Evolutionary conservation across 2,113 vertebrate species (phyloP).

Genomic region (Poicephalus meyeri): DNA sequence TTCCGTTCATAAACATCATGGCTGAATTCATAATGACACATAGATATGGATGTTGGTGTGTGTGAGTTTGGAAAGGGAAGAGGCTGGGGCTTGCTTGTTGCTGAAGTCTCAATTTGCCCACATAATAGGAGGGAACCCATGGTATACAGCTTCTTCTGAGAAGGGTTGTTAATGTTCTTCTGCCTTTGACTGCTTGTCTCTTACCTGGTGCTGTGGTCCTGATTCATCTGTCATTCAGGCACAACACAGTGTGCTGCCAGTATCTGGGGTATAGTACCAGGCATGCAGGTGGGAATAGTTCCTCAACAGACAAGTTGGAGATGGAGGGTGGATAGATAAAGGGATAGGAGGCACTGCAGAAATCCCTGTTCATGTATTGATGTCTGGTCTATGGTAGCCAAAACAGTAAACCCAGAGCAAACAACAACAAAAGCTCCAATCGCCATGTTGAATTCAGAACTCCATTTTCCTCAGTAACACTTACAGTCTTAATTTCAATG

Average conservation of each 20-base stretch:
- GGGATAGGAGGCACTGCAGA: background rate
- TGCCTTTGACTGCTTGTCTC: background rate
- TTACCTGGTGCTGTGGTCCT: background rate
- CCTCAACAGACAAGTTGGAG: background rate
- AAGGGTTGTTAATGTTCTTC: background rate
- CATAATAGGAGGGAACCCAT: background rate
- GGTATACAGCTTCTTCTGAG: background rate
- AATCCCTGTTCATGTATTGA: background rate
- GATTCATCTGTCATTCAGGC: background rate
- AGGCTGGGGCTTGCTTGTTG: background rate
- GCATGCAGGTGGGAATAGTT: background rate
- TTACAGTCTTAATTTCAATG: background rate
- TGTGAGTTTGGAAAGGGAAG: background rate
- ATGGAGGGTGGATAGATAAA: background rate
- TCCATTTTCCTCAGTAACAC: background rate
- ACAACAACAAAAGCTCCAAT: background rate
- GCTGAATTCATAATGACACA: background rate
- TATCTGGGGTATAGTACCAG: background rate
- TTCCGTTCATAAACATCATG: background rate
- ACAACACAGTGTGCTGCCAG: background rate
- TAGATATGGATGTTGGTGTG: fast-evolving
- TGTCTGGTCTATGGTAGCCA: background rate
- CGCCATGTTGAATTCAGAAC: background rate
- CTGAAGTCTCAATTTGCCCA: background rate
- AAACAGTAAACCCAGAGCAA: background rate